These are phyloP conservation scores for Phalacrocorax brasilianus DNA, from an alignment of 2,113 vertebrate species.

Conservation along the genomic window DNA sequence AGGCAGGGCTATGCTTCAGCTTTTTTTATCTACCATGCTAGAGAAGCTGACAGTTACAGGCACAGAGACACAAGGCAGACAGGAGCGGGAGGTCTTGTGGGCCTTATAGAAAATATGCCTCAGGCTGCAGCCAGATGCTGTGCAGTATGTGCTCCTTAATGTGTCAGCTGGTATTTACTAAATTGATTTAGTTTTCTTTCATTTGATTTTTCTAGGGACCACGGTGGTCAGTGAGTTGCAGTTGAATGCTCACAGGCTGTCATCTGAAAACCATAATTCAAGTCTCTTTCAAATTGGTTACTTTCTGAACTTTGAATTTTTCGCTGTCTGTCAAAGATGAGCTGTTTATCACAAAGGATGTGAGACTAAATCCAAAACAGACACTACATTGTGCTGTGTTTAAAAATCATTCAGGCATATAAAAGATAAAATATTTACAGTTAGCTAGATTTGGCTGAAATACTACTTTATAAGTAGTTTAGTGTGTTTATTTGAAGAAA, in stretches of 20 bases:
- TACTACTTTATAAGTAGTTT: background rate
- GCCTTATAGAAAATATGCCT: background rate
- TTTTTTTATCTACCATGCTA: background rate
- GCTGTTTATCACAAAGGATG: background rate
- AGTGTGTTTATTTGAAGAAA: background rate
- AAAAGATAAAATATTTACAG: background rate
- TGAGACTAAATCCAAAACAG: background rate
- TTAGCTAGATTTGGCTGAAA: background rate
- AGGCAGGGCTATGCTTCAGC: background rate
- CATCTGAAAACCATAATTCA: background rate
- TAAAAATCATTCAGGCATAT: background rate
- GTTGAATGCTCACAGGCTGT: background rate
- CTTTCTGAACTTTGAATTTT: background rate
- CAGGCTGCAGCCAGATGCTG: background rate
- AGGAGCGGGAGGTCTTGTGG: background rate
- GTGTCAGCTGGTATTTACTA: background rate
- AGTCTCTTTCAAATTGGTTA: background rate
- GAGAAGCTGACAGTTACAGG: background rate
- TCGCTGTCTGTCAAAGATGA: background rate
- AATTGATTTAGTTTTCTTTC: background rate
- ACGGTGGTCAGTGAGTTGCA: background rate
- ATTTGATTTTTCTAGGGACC: background rate
- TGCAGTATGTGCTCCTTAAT: background rate
- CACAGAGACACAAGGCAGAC: background rate
- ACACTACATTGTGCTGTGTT: background rate